Evolutionary conservation across 2,113 vertebrate genomes (phyloP).

Genomic region (Trematomus loennbergii): DNA sequence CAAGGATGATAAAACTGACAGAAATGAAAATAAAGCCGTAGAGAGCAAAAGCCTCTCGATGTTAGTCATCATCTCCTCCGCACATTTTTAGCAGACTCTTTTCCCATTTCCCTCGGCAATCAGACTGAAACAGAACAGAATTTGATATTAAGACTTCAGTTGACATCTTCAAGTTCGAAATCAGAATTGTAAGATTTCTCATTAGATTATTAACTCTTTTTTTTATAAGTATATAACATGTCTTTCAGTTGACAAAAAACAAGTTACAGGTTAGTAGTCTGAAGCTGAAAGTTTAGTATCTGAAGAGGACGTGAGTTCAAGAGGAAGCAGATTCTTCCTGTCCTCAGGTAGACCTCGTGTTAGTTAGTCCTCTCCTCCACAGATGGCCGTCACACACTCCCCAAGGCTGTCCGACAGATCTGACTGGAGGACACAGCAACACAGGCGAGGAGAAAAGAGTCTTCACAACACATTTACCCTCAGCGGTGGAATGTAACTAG

Average conservation of each 20-base stretch:
- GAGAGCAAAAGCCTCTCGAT: neutral
- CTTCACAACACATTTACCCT: neutral
- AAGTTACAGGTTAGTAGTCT: neutral
- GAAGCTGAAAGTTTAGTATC: neutral
- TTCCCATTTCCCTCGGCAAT: conserved; percentile 57
- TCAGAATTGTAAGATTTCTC: neutral
- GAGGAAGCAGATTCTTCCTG: neutral
- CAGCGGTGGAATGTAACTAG: neutral
- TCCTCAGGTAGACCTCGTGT: conserved; percentile 2
- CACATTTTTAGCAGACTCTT: conserved; percentile 57
- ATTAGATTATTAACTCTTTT: too few relatives aligned
- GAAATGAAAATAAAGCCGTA: neutral
- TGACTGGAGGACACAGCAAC: conserved; percentile 60
- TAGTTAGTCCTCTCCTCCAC: conserved; percentile 69
- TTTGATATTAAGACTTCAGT: neutral
- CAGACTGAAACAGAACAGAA: conserved; percentile 64
- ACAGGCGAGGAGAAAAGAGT: conserved; percentile 17
- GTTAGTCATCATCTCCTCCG: conserved; percentile 62
- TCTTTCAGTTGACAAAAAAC: neutral
- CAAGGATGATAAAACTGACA: neutral
- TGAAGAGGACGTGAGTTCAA: neutral
- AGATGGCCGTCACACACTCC: conserved; percentile 65
- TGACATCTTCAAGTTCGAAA: neutral
- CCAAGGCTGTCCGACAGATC: conserved; percentile 51
- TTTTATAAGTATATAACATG: neutral